Evolutionary conservation across 2,113 vertebrate species (phyloP).

Genomic region (Lagopus leucura): DNA sequence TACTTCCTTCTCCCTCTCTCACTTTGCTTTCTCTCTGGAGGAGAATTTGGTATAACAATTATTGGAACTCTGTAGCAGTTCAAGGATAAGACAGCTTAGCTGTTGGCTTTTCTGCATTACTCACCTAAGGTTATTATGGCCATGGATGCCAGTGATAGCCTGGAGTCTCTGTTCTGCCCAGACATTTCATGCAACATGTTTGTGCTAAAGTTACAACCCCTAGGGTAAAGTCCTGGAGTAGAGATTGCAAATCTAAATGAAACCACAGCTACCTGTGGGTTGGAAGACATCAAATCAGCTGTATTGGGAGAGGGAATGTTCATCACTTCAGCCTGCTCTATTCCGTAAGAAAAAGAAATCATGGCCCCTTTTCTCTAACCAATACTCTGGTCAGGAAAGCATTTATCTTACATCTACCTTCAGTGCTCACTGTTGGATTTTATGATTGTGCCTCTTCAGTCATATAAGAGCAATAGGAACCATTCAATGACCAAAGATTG

Average conservation of each 20-base stretch:
- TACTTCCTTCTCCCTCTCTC: background rate
- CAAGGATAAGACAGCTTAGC: conserved; percentile 23
- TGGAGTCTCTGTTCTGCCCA: background rate
- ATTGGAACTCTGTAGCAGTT: conserved; percentile 26
- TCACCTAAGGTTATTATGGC: conserved; percentile 15
- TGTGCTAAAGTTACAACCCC: conserved; percentile 15
- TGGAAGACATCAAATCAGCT: conserved; percentile 11
- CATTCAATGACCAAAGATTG: conserved; percentile 33
- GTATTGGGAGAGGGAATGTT: background rate
- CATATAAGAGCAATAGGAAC: conserved; percentile 17
- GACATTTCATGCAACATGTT: background rate
- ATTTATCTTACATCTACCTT: conserved; percentile 20
- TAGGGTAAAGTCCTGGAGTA: background rate
- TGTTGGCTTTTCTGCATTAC: background rate
- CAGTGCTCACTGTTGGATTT: background rate
- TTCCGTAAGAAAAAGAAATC: conserved; percentile 20
- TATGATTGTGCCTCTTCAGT: conserved; percentile 26
- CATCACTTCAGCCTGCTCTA: background rate
- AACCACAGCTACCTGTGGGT: conserved; percentile 19
- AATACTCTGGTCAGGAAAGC: conserved; percentile 15
- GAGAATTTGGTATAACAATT: background rate
- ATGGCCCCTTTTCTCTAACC: conserved; percentile 6
- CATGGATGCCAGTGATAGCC: background rate
- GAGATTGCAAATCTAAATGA: conserved; percentile 44
- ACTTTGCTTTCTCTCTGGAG: background rate